A percentile compares a stretch with the other conserved stretches of the same genome.
phyloP scores from a whole-genome alignment of 2,113 vertebrate genomes.

The Steatornis caripensis region DNA sequence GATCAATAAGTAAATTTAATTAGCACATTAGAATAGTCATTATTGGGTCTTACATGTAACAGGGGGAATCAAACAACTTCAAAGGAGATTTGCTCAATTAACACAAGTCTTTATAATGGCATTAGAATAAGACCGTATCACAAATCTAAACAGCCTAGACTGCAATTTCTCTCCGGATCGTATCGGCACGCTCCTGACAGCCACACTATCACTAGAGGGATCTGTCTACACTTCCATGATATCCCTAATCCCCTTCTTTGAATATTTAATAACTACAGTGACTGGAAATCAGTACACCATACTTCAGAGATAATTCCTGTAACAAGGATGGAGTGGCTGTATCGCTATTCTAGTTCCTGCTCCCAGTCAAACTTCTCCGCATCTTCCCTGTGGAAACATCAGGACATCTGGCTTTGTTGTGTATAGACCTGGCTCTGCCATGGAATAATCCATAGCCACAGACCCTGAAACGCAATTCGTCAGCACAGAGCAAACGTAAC shows the following conservation, averaged over 20 bases:
- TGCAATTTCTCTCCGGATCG: background rate
- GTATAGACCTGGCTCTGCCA: background rate
- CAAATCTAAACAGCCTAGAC: conserved; percentile 5
- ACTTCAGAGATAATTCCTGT: background rate
- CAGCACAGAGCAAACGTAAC: background rate
- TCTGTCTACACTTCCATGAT: conserved; percentile 18
- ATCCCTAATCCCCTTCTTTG: background rate
- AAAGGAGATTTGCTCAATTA: conserved; percentile 43
- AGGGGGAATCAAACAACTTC: conserved; percentile 12
- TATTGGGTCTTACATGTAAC: background rate
- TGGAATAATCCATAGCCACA: background rate
- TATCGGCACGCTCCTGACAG: background rate
- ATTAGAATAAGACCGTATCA: background rate
- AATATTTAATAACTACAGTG: background rate
- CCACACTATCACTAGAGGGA: background rate
- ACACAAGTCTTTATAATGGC: conserved; percentile 13
- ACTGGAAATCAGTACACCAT: background rate
- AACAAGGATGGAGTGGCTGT: background rate
- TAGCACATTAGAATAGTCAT: conserved; percentile 30
- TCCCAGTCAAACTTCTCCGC: background rate
- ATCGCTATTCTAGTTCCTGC: background rate
- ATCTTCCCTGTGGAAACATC: background rate
- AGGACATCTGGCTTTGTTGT: background rate
- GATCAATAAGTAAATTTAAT: conserved; percentile 62
- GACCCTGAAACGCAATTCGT: background rate